Evolutionary conservation across 2,888 invertebrate species (phyloP).

Genomic region (Chaetogeoica ovagalla): DNA sequence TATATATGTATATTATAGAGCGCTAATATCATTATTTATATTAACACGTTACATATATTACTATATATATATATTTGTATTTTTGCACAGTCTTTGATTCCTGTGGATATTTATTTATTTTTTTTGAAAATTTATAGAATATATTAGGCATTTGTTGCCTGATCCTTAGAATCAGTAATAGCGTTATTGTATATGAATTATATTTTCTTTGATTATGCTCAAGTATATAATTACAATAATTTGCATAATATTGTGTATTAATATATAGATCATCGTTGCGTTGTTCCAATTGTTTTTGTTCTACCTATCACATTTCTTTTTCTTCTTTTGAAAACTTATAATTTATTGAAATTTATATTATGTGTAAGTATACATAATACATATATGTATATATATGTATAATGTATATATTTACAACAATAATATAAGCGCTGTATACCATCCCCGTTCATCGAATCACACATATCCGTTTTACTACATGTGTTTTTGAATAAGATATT

Average conservation of each 20-base stretch:
- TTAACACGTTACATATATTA: constrained; percentile 44
- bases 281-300: constrained; percentile 4
- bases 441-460: constrained; percentile 18
- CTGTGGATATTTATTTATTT: constrained; percentile 43
- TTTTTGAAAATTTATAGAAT: constrained; percentile 3
- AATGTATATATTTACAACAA: too few species aligned
- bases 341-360: neutral
- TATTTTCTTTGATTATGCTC: neutral
- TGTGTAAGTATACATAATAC: too few species aligned
- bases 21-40: constrained; percentile 46
- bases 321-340: neutral
- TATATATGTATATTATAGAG: neutral
- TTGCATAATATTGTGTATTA: neutral
- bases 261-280: neutral
- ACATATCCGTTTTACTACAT: constrained; percentile 26
- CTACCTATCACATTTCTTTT: neutral
- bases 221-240: neutral
- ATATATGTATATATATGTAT: too few species aligned
- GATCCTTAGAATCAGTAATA: constrained; percentile 40
- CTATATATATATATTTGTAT: constrained; percentile 25
- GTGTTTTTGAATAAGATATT: constrained; percentile 24
- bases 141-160: constrained; percentile 42
- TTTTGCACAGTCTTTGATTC: constrained; percentile 53
- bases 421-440: neutral
- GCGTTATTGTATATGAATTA: constrained; percentile 3